phyloP scores from a whole-genome alignment of 1,140 invertebrate species.

The Leptestheria dahalacensis region DNA sequence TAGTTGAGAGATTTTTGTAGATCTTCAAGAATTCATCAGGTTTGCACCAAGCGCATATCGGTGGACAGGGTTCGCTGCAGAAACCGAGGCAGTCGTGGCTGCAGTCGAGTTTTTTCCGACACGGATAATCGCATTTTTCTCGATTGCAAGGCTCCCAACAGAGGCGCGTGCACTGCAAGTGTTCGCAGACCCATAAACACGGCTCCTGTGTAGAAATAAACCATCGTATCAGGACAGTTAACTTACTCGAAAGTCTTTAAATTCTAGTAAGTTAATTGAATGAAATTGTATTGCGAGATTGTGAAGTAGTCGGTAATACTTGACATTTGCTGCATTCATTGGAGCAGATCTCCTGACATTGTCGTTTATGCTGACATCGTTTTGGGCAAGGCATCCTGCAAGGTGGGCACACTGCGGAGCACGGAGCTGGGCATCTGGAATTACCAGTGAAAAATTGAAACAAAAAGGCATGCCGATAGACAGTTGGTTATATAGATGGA shows the following conservation, averaged over 20 bases:
- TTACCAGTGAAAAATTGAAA: no score
- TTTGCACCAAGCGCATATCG: background rate
- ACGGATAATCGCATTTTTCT: conserved; percentile 36
- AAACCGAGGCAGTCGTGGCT: conserved; percentile 41
- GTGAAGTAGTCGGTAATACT: no score
- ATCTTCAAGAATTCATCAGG: background rate
- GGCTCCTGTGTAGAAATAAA: conserved; percentile 19
- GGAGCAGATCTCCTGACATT: no score
- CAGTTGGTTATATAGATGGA: no score
- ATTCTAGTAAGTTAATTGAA: background rate
- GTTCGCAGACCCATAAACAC: conserved; percentile 31
- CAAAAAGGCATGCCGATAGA: no score
- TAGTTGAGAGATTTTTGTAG: background rate
- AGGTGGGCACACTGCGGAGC: no score
- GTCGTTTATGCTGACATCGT: no score
- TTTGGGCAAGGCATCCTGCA: no score
- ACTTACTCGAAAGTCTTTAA: background rate
- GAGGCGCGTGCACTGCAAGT: conserved; percentile 35
- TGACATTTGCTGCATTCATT: no score
- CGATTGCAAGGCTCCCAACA: conserved; percentile 38
- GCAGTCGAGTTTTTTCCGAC: conserved; percentile 33
- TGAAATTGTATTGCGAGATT: no score
- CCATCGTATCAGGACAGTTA: background rate
- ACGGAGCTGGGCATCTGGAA: no score
- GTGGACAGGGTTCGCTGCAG: background rate